These are phyloP conservation scores for Myiotriccus ornatus DNA, from an alignment of 2,797 vertebrate species.

Conservation along the genomic window DNA sequence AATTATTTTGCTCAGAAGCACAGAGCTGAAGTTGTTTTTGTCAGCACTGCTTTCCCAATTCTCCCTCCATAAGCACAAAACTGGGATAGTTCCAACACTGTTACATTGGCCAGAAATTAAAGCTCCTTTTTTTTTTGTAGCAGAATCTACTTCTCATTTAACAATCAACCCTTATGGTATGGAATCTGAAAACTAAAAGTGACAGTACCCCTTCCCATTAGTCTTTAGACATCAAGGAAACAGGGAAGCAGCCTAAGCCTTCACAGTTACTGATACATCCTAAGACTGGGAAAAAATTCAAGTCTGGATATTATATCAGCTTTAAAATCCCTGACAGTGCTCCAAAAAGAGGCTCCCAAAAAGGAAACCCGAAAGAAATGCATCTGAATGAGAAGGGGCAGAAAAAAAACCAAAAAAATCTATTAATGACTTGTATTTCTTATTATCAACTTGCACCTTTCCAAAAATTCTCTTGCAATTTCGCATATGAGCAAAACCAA, in stretches of 20 bases:
- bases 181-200: background rate
- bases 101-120: background rate
- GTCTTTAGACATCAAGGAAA: background rate
- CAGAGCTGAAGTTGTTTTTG: conserved; percentile 26
- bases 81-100: background rate
- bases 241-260: background rate
- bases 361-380: background rate
- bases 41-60: conserved; percentile 3
- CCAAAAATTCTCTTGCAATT: background rate
- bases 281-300: background rate
- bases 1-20: conserved; percentile 33
- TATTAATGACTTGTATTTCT: background rate
- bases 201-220: background rate
- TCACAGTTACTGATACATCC: background rate
- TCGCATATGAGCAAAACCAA: background rate
- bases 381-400: background rate
- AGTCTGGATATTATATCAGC: background rate
- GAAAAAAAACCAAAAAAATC: background rate
- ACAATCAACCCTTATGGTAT: background rate
- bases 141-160: background rate
- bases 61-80: background rate
- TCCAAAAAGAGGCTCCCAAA: background rate
- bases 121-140: background rate
- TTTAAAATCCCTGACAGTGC: background rate
- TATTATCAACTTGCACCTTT: background rate